phyloP scores from a whole-genome alignment of 2,797 vertebrate species.

The Craterocephalus amniculus region DNA sequence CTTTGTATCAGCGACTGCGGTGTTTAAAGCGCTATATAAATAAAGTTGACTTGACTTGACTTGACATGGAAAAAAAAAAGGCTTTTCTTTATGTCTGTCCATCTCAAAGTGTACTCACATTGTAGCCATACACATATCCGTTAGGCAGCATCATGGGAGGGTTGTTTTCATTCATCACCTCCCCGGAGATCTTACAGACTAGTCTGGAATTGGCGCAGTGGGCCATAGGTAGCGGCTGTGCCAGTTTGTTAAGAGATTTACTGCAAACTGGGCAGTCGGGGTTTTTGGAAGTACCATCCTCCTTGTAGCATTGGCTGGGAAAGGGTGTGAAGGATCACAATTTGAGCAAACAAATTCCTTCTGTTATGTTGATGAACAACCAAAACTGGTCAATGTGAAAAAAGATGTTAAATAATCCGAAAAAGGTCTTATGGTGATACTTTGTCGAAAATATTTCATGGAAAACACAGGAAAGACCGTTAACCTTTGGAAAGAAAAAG shows the following conservation, averaged over 20 bases:
- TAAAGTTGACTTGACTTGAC: too few species aligned
- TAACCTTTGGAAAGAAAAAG: too few species aligned
- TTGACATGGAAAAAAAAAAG: background rate
- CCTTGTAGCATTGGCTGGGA: constrained; percentile 98
- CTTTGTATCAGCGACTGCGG: too few species aligned
- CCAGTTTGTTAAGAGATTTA: constrained; percentile 98
- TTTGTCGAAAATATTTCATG: background rate
- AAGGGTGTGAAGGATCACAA: constrained; percentile 77
- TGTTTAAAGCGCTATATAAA: too few species aligned
- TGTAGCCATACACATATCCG: constrained; percentile 98
- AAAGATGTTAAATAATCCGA: too few species aligned
- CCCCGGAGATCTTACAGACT: constrained; percentile 99
- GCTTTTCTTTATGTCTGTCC: background rate
- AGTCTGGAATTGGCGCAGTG: constrained; percentile 99
- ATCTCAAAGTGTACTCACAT: constrained; percentile 84
- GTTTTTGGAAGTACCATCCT: constrained; percentile 97
- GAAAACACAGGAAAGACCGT: too few species aligned
- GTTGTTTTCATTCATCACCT: constrained; percentile 99
- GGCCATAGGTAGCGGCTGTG: constrained; percentile 98
- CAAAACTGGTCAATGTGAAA: background rate
- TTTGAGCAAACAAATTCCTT: background rate
- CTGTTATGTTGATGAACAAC: background rate
- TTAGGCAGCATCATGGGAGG: constrained; percentile 99
- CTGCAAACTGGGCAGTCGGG: constrained; percentile 99
- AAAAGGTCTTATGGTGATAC: too few species aligned